Evolutionary conservation across 2,797 vertebrate species (phyloP).

Genomic region (Momotus momota): DNA sequence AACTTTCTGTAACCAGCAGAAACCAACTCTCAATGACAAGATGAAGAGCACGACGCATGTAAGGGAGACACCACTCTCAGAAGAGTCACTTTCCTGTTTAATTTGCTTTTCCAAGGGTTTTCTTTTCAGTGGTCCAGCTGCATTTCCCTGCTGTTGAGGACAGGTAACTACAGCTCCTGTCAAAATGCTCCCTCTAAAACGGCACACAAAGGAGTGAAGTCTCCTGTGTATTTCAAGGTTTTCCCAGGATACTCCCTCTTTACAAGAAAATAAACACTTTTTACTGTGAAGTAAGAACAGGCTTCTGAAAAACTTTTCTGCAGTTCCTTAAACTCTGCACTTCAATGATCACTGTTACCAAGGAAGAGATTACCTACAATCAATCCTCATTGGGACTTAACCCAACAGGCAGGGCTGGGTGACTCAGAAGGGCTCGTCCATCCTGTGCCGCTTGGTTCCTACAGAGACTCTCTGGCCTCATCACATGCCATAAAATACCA

Average conservation of each 20-base stretch:
- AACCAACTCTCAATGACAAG: background rate
- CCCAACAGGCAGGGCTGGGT: background rate
- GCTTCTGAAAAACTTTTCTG: background rate
- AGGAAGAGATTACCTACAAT: background rate
- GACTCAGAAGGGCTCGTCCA: accelerated
- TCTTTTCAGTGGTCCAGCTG: background rate
- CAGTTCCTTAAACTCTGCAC: background rate
- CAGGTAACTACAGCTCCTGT: no score
- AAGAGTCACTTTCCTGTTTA: background rate
- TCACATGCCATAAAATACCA: background rate
- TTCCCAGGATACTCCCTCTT: background rate
- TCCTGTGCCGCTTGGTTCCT: background rate
- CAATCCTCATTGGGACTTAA: background rate
- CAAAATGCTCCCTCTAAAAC: background rate
- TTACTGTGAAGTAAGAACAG: background rate
- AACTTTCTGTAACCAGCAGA: background rate
- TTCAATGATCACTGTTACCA: background rate
- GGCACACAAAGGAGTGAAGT: background rate
- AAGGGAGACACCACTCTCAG: background rate
- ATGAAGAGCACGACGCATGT: accelerated
- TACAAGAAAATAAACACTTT: background rate
- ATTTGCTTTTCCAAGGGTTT: background rate
- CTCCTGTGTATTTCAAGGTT: background rate
- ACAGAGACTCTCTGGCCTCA: background rate
- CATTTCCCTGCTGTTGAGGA: background rate